Evolutionary conservation across 2,113 vertebrate species (phyloP).

Genomic region (Motacilla alba): DNA sequence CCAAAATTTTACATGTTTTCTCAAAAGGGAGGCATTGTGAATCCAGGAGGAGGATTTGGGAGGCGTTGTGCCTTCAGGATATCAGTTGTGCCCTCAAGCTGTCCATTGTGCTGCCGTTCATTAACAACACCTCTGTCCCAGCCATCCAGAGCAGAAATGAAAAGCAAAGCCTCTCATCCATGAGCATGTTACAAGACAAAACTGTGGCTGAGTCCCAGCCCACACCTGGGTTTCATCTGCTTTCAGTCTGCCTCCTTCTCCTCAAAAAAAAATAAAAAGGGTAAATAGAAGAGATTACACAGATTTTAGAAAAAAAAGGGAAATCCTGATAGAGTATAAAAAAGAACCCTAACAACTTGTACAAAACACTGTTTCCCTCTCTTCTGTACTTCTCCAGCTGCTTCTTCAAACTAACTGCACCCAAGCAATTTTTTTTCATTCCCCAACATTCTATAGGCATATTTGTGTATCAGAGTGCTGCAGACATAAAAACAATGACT

Average conservation of each 20-base stretch:
- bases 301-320: not conserved
- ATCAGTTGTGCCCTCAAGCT: not conserved
- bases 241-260: not conserved
- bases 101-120: not conserved
- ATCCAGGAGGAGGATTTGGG: not conserved
- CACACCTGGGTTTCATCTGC: not conserved
- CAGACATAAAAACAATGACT: not conserved
- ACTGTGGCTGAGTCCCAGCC: not conserved
- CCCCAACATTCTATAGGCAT: not conserved
- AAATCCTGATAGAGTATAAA: not conserved
- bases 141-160: not conserved
- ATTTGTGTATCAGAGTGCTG: not conserved
- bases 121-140: not conserved
- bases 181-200: not conserved
- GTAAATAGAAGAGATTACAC: not conserved
- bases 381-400: not conserved
- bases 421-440: not conserved
- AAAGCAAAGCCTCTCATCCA: not conserved
- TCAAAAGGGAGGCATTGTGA: not conserved
- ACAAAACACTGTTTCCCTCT: not conserved
- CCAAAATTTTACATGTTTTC: not conserved
- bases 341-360: not conserved
- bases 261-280: not conserved
- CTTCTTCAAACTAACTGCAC: not conserved
- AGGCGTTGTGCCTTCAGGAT: not conserved